These are phyloP conservation scores for Istiophorus platypterus DNA, from an alignment of 2,113 vertebrate species.

Conservation along the genomic window DNA sequence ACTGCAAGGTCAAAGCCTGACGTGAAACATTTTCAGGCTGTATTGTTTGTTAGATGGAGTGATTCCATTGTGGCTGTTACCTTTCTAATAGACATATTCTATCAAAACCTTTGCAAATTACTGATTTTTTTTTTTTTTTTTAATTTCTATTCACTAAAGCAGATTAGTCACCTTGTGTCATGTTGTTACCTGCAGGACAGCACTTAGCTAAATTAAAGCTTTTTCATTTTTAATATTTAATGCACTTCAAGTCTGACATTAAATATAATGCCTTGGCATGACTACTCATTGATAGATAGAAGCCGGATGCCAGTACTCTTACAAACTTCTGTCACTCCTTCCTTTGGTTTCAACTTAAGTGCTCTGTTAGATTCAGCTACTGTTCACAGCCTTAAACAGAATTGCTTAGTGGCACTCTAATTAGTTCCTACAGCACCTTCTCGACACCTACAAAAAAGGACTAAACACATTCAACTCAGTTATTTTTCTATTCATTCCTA, in stretches of 20 bases:
- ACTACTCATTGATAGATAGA: constrained; percentile 22
- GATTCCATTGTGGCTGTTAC: background rate
- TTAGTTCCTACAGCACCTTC: constrained; percentile 21
- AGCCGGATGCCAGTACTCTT: constrained; percentile 5
- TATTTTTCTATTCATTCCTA: background rate
- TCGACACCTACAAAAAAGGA: constrained; percentile 20
- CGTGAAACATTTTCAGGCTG: background rate
- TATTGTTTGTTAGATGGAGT: constrained; percentile 9
- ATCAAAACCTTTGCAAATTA: constrained; percentile 28
- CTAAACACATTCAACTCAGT: background rate
- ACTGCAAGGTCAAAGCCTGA: background rate
- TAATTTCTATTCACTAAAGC: background rate
- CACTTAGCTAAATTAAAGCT: constrained; percentile 36
- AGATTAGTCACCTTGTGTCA: constrained; percentile 14
- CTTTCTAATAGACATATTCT: constrained; percentile 11
- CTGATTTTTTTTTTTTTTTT: background rate
- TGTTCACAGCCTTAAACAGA: constrained; percentile 25
- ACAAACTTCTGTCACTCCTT: constrained; percentile 24
- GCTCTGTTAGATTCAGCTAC: constrained; percentile 1
- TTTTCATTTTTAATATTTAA: constrained; percentile 23
- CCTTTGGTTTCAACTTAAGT: constrained; percentile 29
- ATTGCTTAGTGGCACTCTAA: constrained; percentile 9
- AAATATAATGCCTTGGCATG: constrained; percentile 20
- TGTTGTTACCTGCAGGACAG: constrained; percentile 34
- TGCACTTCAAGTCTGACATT: constrained; percentile 18